These are phyloP conservation scores for Lasioglossum oenotherae DNA, from an alignment of 2,888 invertebrate species.

Conservation along the genomic window DNA sequence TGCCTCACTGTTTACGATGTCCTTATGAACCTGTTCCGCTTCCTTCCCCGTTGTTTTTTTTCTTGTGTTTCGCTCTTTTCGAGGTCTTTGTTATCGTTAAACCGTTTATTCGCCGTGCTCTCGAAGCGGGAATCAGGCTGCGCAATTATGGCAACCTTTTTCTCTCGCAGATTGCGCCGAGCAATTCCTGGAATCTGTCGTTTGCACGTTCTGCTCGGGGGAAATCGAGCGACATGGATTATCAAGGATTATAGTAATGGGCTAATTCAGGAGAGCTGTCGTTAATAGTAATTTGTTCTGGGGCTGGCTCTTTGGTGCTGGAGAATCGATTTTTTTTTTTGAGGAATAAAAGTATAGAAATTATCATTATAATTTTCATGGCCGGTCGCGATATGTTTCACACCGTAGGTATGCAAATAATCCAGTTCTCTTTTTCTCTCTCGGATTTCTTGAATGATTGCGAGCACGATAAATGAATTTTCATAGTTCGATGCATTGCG, in stretches of 20 bases:
- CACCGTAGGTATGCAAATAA: not conserved
- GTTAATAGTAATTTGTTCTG: not conserved
- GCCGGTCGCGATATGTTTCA: not conserved
- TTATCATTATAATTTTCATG: not conserved
- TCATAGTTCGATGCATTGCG: not conserved
- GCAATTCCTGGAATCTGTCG: not conserved
- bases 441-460: not conserved
- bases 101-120: not conserved
- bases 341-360: not conserved
- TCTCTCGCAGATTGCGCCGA: not conserved
- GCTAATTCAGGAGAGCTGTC: not conserved
- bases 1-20: constrained; percentile 7
- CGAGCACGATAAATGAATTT: not conserved
- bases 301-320: not conserved
- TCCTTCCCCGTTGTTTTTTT: not conserved
- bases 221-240: not conserved
- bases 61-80: not conserved
- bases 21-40: not conserved
- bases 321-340: not conserved
- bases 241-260: not conserved
- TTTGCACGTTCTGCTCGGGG: not conserved
- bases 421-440: not conserved
- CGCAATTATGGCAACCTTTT: not conserved
- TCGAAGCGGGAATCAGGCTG: not conserved
- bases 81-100: constrained; percentile 2